A percentile compares a stretch with the other conserved stretches of the same genome.
Evolutionary conservation across 2,113 vertebrate genomes (phyloP).

Genomic region (Eudyptes chrysolophus): DNA sequence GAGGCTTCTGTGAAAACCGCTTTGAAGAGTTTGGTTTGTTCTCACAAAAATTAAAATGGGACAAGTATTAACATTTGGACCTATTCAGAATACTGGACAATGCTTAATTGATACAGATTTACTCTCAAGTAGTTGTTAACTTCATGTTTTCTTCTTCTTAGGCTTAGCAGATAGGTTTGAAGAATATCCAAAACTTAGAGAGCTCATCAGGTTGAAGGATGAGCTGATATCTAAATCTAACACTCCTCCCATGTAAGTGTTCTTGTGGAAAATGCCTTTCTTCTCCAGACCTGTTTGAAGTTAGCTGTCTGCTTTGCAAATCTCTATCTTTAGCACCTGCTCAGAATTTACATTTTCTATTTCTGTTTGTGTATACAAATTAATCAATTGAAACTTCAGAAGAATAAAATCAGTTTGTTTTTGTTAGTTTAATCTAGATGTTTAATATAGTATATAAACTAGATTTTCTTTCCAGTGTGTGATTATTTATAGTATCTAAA

Average conservation of each 20-base stretch:
- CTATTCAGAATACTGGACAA: background rate
- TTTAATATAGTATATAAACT: background rate
- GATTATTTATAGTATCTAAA: background rate
- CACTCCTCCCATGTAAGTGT: constrained; percentile 94
- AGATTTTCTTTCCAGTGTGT: background rate
- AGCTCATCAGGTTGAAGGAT: constrained; percentile 96
- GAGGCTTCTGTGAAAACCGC: background rate
- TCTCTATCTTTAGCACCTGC: constrained; percentile 7
- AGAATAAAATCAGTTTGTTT: background rate
- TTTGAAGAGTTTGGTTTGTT: background rate
- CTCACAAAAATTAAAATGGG: background rate
- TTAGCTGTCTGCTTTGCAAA: constrained; percentile 34
- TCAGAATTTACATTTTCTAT: constrained; percentile 3
- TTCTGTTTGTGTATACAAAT: constrained; percentile 6
- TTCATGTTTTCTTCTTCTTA: constrained; percentile 65
- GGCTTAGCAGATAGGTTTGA: constrained; percentile 98
- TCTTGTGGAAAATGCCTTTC: constrained; percentile 33
- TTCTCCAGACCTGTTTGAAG: constrained; percentile 42
- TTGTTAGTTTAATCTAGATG: background rate
- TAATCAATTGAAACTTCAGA: background rate
- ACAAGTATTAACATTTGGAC: background rate
- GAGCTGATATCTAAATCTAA: constrained; percentile 94
- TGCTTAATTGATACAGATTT: background rate
- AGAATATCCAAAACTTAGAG: constrained; percentile 97
- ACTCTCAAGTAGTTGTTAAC: constrained; percentile 32